These are phyloP conservation scores for Acanthosepion lycidas DNA, from an alignment of 2,888 invertebrate genomes.

Conservation along the genomic window DNA sequence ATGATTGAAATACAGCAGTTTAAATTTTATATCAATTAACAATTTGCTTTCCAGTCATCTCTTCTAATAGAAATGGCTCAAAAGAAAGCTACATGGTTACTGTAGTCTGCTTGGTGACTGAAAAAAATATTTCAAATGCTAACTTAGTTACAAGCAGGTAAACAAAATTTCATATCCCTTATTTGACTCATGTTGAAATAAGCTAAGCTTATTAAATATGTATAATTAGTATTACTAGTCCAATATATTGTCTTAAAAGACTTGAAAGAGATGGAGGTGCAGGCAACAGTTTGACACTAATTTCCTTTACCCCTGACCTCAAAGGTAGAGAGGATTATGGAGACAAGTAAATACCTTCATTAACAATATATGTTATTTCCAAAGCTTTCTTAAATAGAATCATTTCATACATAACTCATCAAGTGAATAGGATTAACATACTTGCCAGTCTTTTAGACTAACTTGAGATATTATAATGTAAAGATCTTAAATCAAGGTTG, in stretches of 20 bases:
- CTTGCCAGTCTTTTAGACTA: not conserved
- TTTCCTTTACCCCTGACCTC: not conserved
- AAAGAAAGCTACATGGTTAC: no score
- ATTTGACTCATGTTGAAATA: no score
- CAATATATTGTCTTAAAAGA: not conserved
- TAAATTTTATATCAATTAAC: no score
- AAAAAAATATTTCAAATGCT: no score
- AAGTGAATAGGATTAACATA: conserved; percentile 36
- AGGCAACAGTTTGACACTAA: not conserved
- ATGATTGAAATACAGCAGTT: no score
- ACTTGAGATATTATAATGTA: not conserved
- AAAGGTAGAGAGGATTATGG: not conserved
- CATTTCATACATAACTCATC: not conserved
- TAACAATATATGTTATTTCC: not conserved
- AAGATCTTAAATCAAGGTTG: not conserved
- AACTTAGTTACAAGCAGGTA: no score
- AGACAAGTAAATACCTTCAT: not conserved
- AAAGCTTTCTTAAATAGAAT: not conserved
- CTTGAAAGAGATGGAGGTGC: not conserved
- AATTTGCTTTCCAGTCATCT: no score
- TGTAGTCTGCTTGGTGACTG: no score
- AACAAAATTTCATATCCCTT: no score
- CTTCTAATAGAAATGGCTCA: no score
- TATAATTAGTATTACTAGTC: not conserved
- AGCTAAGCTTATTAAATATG: not conserved